These are phyloP conservation scores for Oreochromis aureus DNA, from an alignment of 2,113 vertebrate genomes.

Conservation along the genomic window DNA sequence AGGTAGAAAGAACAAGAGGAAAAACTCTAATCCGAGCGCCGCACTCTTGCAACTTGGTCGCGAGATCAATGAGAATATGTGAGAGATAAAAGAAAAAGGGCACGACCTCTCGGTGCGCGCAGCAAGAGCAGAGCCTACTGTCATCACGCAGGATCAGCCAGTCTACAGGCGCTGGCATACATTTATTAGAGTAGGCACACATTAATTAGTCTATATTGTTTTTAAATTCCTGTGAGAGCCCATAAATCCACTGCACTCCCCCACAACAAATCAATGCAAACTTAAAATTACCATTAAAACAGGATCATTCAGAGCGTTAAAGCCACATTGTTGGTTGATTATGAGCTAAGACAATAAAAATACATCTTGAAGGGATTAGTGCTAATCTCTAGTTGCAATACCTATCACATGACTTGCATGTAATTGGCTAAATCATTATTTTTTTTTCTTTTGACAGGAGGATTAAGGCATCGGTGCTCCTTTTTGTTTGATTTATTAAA, in stretches of 20 bases:
- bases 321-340: conserved; percentile 38
- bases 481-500: neutral
- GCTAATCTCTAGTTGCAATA: conserved; percentile 42
- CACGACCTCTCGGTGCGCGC: neutral
- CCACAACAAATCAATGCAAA: conserved; percentile 42
- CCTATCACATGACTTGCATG: conserved; percentile 23
- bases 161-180: neutral
- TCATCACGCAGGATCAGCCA: neutral
- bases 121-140: neutral
- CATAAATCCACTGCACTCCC: neutral
- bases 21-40: neutral
- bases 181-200: neutral
- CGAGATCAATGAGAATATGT: neutral
- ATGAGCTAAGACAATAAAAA: conserved; percentile 31
- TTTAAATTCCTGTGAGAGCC: conserved; percentile 18
- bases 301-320: conserved; percentile 25
- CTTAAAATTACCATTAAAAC: conserved; percentile 40
- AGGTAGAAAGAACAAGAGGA: neutral
- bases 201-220: conserved; percentile 45
- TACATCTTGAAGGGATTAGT: conserved; percentile 50
- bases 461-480: neutral
- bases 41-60: neutral
- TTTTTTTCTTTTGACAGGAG: neutral
- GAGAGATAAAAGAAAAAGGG: neutral
- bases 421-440: conserved; percentile 29